Percentiles rank a stretch among this genome's conserved stretches.
Conservation (phyloP, 2,113 vertebrate genomes). For the Leiothrix lutea region DNA sequence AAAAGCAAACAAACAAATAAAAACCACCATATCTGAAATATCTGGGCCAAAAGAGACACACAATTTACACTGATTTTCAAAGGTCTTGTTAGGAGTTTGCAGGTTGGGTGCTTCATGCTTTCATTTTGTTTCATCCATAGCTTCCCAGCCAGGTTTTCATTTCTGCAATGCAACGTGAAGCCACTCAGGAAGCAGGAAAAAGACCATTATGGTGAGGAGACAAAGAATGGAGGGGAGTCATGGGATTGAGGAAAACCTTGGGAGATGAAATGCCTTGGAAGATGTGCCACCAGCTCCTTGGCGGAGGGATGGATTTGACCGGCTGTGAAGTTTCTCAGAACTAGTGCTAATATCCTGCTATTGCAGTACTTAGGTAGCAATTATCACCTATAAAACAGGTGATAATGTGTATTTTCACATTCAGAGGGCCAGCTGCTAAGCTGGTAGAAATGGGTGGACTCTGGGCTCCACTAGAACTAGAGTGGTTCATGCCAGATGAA, state of each 20-base stretch:
- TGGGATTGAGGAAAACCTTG: neutral
- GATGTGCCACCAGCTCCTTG: neutral
- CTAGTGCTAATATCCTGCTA: conserved; percentile 43
- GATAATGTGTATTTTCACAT: conserved; percentile 59
- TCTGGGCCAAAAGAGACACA: neutral
- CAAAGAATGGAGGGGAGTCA: neutral
- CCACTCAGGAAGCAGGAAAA: neutral
- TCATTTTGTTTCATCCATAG: neutral
- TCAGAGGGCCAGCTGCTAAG: conserved; percentile 2
- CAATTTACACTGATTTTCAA: neutral
- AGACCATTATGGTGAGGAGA: neutral
- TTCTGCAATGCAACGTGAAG: neutral
- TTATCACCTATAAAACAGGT: conserved; percentile 63
- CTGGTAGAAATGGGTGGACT: neutral
- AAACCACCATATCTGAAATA: neutral
- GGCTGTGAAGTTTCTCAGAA: conserved; percentile 40
- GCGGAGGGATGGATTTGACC: neutral
- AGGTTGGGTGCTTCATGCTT: neutral
- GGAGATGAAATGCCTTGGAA: neutral
- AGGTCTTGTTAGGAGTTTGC: neutral
- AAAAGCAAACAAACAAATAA: neutral
- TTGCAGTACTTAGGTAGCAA: conserved; percentile 35
- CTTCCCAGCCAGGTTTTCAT: neutral
- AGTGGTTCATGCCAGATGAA: neutral
- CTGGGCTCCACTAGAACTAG: neutral